A percentile compares a stretch with the other conserved stretches of the same genome.
phyloP scores from a whole-genome alignment of 2,797 vertebrate genomes.

The Microchirus variegatus region DNA sequence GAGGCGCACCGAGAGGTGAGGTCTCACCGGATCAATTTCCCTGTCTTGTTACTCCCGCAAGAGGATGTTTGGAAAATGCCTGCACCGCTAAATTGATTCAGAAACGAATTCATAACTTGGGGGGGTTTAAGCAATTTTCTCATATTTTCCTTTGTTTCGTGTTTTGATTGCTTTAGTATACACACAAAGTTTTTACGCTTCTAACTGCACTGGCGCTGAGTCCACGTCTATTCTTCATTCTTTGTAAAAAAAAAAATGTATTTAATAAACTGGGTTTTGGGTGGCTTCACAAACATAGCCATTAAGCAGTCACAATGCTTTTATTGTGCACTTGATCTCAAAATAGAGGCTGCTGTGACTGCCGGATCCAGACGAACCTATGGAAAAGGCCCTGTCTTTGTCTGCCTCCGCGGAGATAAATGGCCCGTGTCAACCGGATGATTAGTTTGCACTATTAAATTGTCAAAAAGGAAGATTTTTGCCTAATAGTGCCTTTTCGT shows the following conservation, averaged over 20 bases:
- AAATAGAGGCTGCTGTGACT: constrained; percentile 86
- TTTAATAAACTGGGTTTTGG: constrained; percentile 88
- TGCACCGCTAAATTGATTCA: constrained; percentile 88
- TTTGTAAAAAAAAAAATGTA: constrained; percentile 83
- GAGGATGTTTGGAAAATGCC: constrained; percentile 89
- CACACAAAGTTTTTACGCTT: constrained; percentile 46
- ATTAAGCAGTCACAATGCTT: constrained; percentile 90
- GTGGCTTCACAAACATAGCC: constrained; percentile 94
- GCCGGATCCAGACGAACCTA: constrained; percentile 84
- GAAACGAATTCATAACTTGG: constrained; percentile 85
- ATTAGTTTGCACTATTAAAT: constrained; percentile 96
- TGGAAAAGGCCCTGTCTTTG: constrained; percentile 88
- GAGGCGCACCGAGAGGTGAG: constrained; percentile 97
- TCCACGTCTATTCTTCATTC: constrained; percentile 81
- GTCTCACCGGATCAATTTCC: constrained; percentile 89
- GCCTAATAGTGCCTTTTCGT: constrained; percentile 85
- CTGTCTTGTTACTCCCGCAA: constrained; percentile 86
- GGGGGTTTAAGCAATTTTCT: constrained; percentile 78
- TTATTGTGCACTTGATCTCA: constrained; percentile 89
- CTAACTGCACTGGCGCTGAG: constrained; percentile 41
- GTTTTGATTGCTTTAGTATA: constrained; percentile 58
- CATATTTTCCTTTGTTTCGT: constrained; percentile 51
- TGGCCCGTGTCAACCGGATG: constrained; percentile 91
- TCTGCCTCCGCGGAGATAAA: constrained; percentile 90
- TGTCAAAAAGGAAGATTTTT: constrained; percentile 92